Evolutionary conservation across 1,140 invertebrate species (phyloP), one percentile per base, ranked within the genome.

Genomic region (Arion vulgaris): DNA sequence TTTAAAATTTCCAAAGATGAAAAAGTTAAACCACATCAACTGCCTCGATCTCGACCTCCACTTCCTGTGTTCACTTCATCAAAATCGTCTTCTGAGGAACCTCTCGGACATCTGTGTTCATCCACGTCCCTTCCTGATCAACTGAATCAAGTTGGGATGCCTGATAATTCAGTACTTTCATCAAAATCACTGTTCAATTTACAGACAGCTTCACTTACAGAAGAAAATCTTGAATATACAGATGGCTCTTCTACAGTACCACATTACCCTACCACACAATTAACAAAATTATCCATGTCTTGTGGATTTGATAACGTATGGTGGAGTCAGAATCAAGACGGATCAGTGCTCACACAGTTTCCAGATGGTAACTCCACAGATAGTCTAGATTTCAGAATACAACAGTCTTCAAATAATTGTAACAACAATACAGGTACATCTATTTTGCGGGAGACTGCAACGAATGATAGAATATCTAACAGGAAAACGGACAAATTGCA

Each of bases 61-160:
- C 9, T 78, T 23, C 76, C 76, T 1, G 39, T 53, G 19, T 78
- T 78, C 57, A 28, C 23, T 17, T 5, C 49, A 19, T 26, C 15
- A 0, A 2, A 41, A 17, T 11, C 23, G 13, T 36, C 32, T 4
- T 26, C 34, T 23, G 45, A 34, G n/a, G 57, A 38, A 5, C 32
- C 38, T 4, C 2, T 66, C 1, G 32, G 32, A 2, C 23, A n/a
- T 13, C 26, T 53, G 1, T 13, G 1, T 34, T 36, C 76, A 19
- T 53, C 53, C 23, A 49, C 76, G 45, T 76, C 74, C 19, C 41
- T 51, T 51, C 74, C 49, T 11, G 49, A 45, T 34, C 71, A 72
- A 38, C 26, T 45, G 23, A 19, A 39, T 19, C 36, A 26, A 2
- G 39, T 19, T 13, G 71, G 41, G 2, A 72, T 39, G 1, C 28